Percentiles rank a stretch among this genome's conserved stretches.
phyloP scores from a whole-genome alignment of 2,888 invertebrate genomes.

The Erebia ligea region DNA sequence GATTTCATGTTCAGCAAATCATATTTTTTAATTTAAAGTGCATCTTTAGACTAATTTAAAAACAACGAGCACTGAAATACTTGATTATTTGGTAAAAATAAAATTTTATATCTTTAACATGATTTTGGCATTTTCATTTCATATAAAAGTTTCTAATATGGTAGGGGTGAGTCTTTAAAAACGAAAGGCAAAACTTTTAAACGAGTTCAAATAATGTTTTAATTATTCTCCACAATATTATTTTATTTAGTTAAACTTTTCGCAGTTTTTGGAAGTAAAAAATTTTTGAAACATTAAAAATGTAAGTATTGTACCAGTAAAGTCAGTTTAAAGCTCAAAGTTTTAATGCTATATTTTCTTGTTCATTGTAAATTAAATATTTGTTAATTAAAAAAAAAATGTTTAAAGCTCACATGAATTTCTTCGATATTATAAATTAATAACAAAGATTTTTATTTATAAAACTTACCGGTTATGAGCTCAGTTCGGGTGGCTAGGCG shows the following conservation, averaged over 20 bases:
- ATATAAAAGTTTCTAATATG: background rate
- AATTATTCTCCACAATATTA: background rate
- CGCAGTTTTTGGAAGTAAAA: too few species aligned
- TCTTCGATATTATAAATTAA: slow-evolving; percentile 20
- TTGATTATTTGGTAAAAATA: background rate
- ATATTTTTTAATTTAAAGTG: background rate
- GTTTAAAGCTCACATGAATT: background rate
- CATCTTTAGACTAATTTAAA: background rate
- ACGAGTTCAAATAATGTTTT: background rate
- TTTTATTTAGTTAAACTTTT: too few species aligned
- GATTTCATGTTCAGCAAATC: background rate
- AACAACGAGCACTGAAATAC: too few species aligned
- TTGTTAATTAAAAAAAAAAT: too few species aligned
- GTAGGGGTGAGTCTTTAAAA: background rate
- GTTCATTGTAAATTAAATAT: too few species aligned
- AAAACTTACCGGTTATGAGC: slow-evolving; percentile 51
- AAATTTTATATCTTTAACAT: background rate
- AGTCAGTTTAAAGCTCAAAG: too few species aligned
- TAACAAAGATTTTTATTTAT: slow-evolving; percentile 18
- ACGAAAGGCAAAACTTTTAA: background rate
- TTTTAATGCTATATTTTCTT: too few species aligned
- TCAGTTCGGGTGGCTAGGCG: slow-evolving; percentile 45
- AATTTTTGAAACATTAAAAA: too few species aligned
- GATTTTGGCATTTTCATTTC: background rate
- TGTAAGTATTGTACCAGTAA: too few species aligned